Base-by-base conservation (phyloP, 64 coral and sea anemone species). In the Actinia tenebrosa region DNA sequence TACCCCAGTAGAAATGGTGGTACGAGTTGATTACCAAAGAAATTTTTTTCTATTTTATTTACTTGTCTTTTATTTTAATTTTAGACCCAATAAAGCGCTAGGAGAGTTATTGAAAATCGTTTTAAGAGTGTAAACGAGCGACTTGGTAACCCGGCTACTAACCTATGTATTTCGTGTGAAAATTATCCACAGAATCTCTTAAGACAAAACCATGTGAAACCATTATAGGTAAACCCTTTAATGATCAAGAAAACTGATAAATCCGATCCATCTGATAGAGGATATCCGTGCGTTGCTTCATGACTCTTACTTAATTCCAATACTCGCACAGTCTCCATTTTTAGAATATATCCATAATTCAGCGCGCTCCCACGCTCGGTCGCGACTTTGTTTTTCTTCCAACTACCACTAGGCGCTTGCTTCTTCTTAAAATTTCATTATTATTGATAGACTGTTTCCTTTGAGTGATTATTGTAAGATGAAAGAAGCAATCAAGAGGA, bases 401-500 rank as follows among this genome's bases (percentile, higher is more conserved):
- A 69, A 5, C 19, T 9, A 25, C 64, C 60, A 61, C 30, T 61
- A 61, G 16, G 60, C 60, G 47, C 47, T 50, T 50, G 30, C 30
- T 37, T 50, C 47, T 50, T 50, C 47, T 5, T 50, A 50, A 50
- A 8, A 50, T 50, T 50, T 50, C 69, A 75, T 75, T 30, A 75
- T 7, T 25, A 75, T 25, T 75, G 69, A 75, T 75, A 30, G 69
- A 75, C 69, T 75, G 69, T 75, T 42, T 75, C 69, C 69, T 75
- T 75, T 42, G 69, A 30, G 69, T 75, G 69, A 75, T 75, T 75
- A 75, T 75, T 75, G 3, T 15, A 75, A 75, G 69, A 26, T 75
- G 69, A 42, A 75, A 75, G 69, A 75, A 75, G 69, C 27, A 75
- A 75, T 75, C 69, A 75, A 75, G 69, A 75, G 69, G 69, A 75